Conservation (phyloP, 2,113 vertebrate species). For the Cephalopholis sonnerati region DNA sequence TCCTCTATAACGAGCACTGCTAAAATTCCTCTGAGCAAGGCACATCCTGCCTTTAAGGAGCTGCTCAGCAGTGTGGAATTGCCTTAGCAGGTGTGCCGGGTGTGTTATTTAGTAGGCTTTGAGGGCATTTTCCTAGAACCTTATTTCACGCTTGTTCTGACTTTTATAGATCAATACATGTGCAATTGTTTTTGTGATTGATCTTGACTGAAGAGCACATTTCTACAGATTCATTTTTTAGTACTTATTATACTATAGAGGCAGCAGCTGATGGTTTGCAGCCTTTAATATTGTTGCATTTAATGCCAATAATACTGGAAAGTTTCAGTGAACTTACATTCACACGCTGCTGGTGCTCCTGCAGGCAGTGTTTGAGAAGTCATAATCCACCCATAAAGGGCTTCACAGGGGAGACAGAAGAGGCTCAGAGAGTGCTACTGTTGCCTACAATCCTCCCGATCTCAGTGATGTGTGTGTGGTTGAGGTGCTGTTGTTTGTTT, state of each 20-base stretch:
- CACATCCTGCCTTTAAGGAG: neutral
- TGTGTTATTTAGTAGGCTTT: neutral
- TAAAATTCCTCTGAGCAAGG: neutral
- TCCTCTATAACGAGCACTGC: neutral
- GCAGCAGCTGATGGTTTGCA: neutral
- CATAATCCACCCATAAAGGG: neutral
- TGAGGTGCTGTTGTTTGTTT: constrained; percentile 1
- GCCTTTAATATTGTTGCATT: neutral
- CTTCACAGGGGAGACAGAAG: neutral
- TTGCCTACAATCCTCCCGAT: neutral
- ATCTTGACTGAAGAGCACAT: neutral
- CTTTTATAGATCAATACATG: neutral
- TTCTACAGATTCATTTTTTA: neutral
- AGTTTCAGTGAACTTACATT: neutral
- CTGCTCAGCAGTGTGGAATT: neutral
- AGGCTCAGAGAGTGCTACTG: neutral
- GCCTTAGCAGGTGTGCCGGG: neutral
- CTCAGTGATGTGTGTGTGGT: neutral
- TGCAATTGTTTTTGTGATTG: too few species aligned
- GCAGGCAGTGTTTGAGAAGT: neutral
- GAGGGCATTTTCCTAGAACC: neutral
- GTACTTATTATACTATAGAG: neutral
- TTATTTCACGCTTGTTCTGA: neutral
- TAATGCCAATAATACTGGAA: neutral
- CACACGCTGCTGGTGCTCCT: neutral